A percentile compares a stretch with the other conserved stretches of the same genome.
phyloP scores from a whole-genome alignment of 2,888 invertebrate genomes.

The Ormyrus nitidulus region DNA sequence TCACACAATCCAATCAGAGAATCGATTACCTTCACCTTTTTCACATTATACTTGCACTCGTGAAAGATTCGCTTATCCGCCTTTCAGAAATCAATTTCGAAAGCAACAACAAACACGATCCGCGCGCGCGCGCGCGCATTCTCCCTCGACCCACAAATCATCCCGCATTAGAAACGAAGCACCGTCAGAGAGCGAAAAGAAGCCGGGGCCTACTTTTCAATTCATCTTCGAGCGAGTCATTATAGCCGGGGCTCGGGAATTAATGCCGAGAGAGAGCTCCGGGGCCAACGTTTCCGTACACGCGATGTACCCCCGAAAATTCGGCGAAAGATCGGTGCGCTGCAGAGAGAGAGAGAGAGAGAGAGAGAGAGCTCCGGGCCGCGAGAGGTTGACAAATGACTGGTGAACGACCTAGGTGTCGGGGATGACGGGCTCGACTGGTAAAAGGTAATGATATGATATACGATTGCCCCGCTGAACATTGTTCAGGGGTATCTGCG shows the following conservation, averaged over 20 bases:
- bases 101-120: neutral
- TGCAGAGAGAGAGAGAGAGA: slow-evolving; percentile 52
- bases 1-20: slow-evolving; percentile 30
- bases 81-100: slow-evolving; percentile 10
- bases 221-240: too few relatives aligned
- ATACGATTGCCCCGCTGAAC: slow-evolving; percentile 68
- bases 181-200: slow-evolving; percentile 35
- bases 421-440: slow-evolving; percentile 66
- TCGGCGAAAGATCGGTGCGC: too few relatives aligned
- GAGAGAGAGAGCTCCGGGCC: slow-evolving; percentile 49
- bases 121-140: neutral
- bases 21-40: slow-evolving; percentile 36
- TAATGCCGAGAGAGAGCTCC: too few relatives aligned
- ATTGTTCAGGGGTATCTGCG: slow-evolving; percentile 71
- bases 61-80: neutral
- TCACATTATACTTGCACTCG: slow-evolving; percentile 8
- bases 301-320: too few relatives aligned
- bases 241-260: too few relatives aligned
- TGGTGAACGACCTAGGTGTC: slow-evolving; percentile 72
- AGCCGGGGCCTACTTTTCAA: neutral
- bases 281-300: too few relatives aligned
- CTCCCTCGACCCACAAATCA: slow-evolving; percentile 17
- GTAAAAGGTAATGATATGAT: slow-evolving; percentile 74
- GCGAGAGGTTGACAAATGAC: slow-evolving; percentile 69
- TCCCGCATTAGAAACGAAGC: slow-evolving; percentile 24